Evolutionary conservation across 2,888 invertebrate species (phyloP).

Genomic region (Meandrusa payeni): DNA sequence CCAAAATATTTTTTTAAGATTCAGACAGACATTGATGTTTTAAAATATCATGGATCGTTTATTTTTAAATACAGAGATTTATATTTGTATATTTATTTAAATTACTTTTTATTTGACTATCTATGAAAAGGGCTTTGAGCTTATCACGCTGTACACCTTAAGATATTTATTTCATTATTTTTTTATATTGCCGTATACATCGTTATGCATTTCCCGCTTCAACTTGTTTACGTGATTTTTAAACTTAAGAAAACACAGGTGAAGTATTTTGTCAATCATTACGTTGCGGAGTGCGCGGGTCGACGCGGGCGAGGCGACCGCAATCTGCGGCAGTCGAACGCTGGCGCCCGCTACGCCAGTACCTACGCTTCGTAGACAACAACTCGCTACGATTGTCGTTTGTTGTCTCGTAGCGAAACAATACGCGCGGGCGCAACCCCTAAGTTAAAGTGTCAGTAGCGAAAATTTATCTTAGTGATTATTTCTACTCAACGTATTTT

Average conservation of each 20-base stretch:
- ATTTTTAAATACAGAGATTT: too few relatives aligned
- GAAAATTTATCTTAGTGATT: too few relatives aligned
- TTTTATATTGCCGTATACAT: slow-evolving; percentile 20
- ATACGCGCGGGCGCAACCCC: slow-evolving; percentile 31
- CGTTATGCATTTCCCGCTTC: slow-evolving; percentile 30
- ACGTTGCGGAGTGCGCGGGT: slow-evolving; percentile 39
- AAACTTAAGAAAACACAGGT: slow-evolving; percentile 61
- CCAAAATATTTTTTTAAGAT: too few relatives aligned
- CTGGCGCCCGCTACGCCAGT: slow-evolving; percentile 42
- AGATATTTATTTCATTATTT: not conserved
- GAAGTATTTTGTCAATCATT: slow-evolving; percentile 74
- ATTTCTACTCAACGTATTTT: too few relatives aligned
- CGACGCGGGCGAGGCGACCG: slow-evolving; percentile 34
- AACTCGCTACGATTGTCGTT: slow-evolving; percentile 39
- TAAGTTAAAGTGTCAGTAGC: too few relatives aligned
- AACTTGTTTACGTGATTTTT: slow-evolving; percentile 45
- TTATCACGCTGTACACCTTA: too few relatives aligned
- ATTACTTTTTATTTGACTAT: too few relatives aligned
- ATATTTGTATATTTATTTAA: too few relatives aligned
- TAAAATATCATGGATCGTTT: too few relatives aligned
- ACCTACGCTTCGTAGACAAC: slow-evolving; percentile 32
- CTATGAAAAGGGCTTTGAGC: too few relatives aligned
- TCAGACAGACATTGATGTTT: too few relatives aligned
- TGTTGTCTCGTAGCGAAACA: slow-evolving; percentile 40
- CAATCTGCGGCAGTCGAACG: slow-evolving; percentile 42